Base-by-base conservation (phyloP, 1,140 invertebrate species). In the Drosophila azteca region DNA sequence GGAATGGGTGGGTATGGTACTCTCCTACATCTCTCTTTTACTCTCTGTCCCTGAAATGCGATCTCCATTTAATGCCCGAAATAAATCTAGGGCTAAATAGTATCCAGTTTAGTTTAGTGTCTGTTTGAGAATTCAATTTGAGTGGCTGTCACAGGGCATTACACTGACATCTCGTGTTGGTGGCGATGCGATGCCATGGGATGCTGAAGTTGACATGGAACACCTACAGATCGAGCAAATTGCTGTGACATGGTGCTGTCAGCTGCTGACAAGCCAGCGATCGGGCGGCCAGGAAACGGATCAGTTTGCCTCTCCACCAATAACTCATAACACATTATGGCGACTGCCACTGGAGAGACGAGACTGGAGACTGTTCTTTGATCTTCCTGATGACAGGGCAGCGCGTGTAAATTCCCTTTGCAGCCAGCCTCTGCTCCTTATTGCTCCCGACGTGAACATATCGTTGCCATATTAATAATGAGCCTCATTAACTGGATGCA, bases 271-370 rank as follows among this genome's bases (percentile, higher is more conserved):
- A 90, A 82, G 80, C 83, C 60, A 76, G 65, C 57, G 64, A 80
- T 43, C 57, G 13, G 72, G 59, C 51, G 51, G 77, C 77, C 82
- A 88, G 82, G 82, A 87, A 87, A 61, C 82, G 66, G 82, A 87
- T 88, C 82, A 76, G 58, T 22, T 73, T 50, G 78, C 63, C 52
- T 13, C 20, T 35, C 60, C 48, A 17, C 57, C 62, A 89, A 88
- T 88, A 88, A 88, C 84, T 88, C 83, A 88, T 79, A 88, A 83
- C 79, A 89, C 68, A 88, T 89, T 88, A 83, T 79, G 79, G 52
- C 72, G 65, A 67, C 67, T 57, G 35, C 20, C 43, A 29, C 44
- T 57, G 60, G 59, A 45, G 35, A 13, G 35, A 39, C 35, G 35
- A 13, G 35, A 39, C 35, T 26, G 24, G 29, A 31, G 65, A 51